Conservation (phyloP, 1,140 invertebrate species). For the Scaptodrosophila lebanonensis region DNA sequence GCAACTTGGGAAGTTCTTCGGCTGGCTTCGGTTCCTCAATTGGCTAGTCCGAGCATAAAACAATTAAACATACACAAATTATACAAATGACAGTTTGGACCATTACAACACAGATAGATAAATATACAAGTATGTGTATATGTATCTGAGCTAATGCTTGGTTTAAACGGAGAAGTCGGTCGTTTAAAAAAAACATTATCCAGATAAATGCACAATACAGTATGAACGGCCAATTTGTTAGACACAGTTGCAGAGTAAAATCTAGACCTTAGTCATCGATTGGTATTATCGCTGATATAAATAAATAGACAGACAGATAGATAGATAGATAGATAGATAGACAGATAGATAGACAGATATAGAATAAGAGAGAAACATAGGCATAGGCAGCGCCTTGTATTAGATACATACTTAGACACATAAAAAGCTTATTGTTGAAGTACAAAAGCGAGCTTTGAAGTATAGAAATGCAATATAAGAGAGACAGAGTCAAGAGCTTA, state of each 20-base stretch:
- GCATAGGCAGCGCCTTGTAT: background rate
- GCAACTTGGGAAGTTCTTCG: conserved; percentile 71
- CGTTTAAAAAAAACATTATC: no score
- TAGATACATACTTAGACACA: background rate
- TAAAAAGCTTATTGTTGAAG: background rate
- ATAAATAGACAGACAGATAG: conserved; percentile 7
- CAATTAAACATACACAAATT: conserved; percentile 7
- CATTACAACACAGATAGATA: conserved; percentile 9
- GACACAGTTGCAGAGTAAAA: background rate
- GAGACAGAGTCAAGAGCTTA: background rate
- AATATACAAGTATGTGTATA: no score
- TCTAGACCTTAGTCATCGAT: no score
- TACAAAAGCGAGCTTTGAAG: no score
- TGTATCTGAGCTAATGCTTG: no score
- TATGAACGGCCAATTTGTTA: no score
- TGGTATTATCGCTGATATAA: no score
- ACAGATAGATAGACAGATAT: background rate
- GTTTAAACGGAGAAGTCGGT: no score
- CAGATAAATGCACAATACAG: no score
- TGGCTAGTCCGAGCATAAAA: conserved; percentile 23
- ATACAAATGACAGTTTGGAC: background rate
- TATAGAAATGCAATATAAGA: background rate
- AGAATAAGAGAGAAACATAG: background rate
- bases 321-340: conserved; percentile 3
- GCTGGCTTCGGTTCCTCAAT: conserved; percentile 49